Percentiles rank a stretch among this genome's conserved stretches.
Conservation (phyloP, 2,888 invertebrate species). For the Pherbina coryleti region DNA sequence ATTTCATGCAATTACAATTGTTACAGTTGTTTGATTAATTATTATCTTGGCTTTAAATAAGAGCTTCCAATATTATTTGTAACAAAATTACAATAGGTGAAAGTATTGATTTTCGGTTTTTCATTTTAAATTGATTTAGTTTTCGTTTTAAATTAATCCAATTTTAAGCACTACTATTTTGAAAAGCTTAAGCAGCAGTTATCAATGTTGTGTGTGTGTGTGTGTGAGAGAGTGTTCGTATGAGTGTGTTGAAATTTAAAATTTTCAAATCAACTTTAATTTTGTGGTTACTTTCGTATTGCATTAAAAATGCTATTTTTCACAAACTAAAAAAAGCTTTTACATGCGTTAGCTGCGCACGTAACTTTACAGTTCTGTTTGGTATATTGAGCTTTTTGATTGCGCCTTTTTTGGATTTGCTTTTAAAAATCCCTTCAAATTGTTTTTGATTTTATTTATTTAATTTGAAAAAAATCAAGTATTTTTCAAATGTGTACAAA, state of each 20-base stretch:
- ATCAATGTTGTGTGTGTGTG: not conserved
- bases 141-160: not conserved
- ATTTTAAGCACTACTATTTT: not conserved
- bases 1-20: no score
- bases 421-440: not conserved
- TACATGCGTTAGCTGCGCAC: not conserved
- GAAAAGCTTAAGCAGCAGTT: no score
- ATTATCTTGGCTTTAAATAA: no score
- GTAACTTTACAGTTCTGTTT: not conserved
- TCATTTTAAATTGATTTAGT: not conserved
- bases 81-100: not conserved
- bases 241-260: slow-evolving; percentile 3
- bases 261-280: no score
- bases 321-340: slow-evolving; percentile 33
- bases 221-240: no score
- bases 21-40: no score
- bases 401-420: slow-evolving; percentile 22
- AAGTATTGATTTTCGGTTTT: not conserved
- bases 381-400: slow-evolving; percentile 7
- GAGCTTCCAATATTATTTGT: no score
- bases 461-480: slow-evolving; percentile 24
- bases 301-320: slow-evolving; percentile 3
- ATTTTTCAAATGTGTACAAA: slow-evolving; percentile 30
- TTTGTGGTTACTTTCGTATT: slow-evolving; percentile 13
- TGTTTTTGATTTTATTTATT: not conserved